Evolutionary conservation across 2,888 invertebrate genomes (phyloP), one percentile per base, ranked within the genome.

Genomic region (Thalpophila matura): DNA sequence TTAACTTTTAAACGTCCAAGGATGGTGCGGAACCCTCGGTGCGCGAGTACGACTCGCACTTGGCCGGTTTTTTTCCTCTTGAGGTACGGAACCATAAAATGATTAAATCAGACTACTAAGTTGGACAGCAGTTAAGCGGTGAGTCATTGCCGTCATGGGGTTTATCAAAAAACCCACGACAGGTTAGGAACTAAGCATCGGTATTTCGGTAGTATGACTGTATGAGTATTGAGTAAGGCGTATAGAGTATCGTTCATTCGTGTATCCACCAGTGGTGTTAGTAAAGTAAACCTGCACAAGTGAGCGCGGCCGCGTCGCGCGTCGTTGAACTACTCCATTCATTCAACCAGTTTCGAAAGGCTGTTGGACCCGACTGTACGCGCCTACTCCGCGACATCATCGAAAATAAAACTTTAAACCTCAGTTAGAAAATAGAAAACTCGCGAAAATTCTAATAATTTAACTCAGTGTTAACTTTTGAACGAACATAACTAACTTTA

Each of bases 281-380:
- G n/a, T n/a, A n/a, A n/a, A 38, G 10, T 31, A 20, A 37, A 50
- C 54, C 14, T 29, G 35, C 22, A 43, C 74, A 70, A 42, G 58
- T 49, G 46, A n/a, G 29, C 18, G 31, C 20, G 35, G 20, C 35
- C 38, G 33, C 43, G 47, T 37, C 53, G 40, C 29, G 50, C 38
- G 27, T 26, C 33, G 16, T 7, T 46, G 7, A 18, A 29, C 35
- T 26, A 38, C 29, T 35, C 22, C 61, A 37, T 67, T 59, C 71
- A 64, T 68, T 31, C 38, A 33, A 14, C 29, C 73, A 79, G 80
- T 77, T 49, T 27, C 51, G 37, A 76, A 66, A 79, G 27, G 22
- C 16, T 9, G 22, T 35, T 29, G 14, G 38, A 3, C 2, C 2
- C 2, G 54, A 20, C 0, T 26, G 51, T 9, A 63, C 77, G 77